A percentile compares a stretch with the other conserved stretches of the same genome.
Conservation (phyloP, 2,113 vertebrate genomes). For the Nannospalax galili region DNA sequence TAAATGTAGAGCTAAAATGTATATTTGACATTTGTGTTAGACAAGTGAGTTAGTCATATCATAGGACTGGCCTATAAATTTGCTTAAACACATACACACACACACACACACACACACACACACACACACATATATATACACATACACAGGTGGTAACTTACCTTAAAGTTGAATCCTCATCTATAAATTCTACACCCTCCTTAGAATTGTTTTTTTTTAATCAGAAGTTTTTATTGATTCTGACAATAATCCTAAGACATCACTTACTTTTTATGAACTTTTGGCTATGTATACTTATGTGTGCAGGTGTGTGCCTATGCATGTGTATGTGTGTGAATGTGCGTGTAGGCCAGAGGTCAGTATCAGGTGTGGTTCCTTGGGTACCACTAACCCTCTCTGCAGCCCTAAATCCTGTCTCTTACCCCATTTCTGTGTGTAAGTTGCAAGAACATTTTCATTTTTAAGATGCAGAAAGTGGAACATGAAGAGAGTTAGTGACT, state of each 20-base stretch:
- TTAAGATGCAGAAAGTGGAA: neutral
- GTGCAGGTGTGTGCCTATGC: no score
- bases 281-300: neutral
- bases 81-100: slow-evolving; percentile 19
- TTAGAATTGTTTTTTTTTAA: neutral
- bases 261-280: neutral
- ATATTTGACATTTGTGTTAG: neutral
- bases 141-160: neutral
- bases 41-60: neutral
- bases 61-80: neutral
- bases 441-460: slow-evolving; percentile 27
- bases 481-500: neutral
- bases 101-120: no score
- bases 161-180: neutral
- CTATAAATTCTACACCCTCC: neutral
- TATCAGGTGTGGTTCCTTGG: neutral
- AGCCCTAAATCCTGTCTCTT: neutral
- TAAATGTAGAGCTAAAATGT: neutral
- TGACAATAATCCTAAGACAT: neutral
- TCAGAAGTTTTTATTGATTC: neutral
- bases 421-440: neutral
- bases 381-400: neutral
- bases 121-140: no score
- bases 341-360: neutral
- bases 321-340: neutral